A percentile compares a stretch with the other conserved stretches of the same genome.
Evolutionary conservation across 2,888 invertebrate species (phyloP).

Genomic region (Trichacis sp.): DNA sequence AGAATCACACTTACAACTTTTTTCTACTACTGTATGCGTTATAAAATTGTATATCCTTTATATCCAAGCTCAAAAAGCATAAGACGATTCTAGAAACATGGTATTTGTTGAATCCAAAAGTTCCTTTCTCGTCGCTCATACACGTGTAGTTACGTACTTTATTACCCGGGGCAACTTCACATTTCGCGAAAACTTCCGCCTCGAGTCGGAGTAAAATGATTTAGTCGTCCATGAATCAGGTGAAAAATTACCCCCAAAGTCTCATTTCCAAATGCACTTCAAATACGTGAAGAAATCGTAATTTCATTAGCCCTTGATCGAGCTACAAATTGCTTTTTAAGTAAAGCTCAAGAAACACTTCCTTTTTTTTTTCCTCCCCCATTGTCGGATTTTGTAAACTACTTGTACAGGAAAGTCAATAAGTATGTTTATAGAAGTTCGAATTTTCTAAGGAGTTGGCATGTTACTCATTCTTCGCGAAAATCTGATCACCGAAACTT

Average conservation of each 20-base stretch:
- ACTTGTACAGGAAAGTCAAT: constrained; percentile 19
- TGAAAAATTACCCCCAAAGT: constrained; percentile 20
- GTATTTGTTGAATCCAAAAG: constrained; percentile 37
- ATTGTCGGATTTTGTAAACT: background rate
- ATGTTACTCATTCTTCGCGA: constrained; percentile 29
- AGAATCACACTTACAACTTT: too few relatives aligned
- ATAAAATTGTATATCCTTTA: too few relatives aligned
- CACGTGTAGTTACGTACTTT: constrained; percentile 30
- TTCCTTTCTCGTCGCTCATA: constrained; percentile 20
- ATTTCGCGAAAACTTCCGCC: constrained; percentile 13
- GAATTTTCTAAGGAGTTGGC: constrained; percentile 24
- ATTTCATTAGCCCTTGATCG: constrained; percentile 7
- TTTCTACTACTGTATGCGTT: too few relatives aligned
- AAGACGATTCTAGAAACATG: constrained; percentile 26
- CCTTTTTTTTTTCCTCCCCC: background rate
- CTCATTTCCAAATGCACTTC: constrained; percentile 11
- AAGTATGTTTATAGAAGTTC: constrained; percentile 21
- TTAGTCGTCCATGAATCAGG: constrained; percentile 18
- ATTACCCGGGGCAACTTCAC: constrained; percentile 16
- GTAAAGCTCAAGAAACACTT: background rate
- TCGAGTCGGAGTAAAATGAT: constrained; percentile 25
- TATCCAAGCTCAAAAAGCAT: too few relatives aligned
- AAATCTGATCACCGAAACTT: constrained; percentile 34
- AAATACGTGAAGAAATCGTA: constrained; percentile 8
- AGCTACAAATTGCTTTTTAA: background rate